Conservation (phyloP, 2,113 vertebrate species). For the Brachypteracias leptosomus region DNA sequence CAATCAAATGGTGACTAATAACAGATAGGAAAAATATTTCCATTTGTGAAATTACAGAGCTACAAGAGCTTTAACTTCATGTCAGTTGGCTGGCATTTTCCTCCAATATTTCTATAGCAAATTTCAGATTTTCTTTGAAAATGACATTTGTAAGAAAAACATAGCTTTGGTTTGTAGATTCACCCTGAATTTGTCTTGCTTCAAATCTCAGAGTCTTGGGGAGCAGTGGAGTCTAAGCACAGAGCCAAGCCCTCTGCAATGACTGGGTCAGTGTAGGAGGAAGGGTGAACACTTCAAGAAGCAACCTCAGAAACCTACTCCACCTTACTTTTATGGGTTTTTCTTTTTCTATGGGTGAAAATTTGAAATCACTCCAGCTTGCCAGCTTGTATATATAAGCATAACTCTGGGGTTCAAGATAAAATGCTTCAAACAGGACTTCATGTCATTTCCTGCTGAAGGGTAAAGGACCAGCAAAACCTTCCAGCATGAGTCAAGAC, state of each 20-base stretch:
- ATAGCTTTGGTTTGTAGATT: not conserved
- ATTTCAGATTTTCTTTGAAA: not conserved
- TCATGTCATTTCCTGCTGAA: conserved; percentile 18
- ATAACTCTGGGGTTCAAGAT: not conserved
- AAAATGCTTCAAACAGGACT: not conserved
- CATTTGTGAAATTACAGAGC: not conserved
- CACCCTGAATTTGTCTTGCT: not conserved
- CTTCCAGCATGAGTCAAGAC: conserved; percentile 46
- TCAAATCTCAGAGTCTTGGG: not conserved
- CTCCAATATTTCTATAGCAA: not conserved
- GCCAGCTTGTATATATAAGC: not conserved
- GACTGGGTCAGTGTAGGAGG: not conserved
- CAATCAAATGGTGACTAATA: not conserved
- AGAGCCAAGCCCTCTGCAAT: not conserved
- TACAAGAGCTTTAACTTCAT: not conserved
- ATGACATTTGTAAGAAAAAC: not conserved
- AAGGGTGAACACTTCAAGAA: not conserved
- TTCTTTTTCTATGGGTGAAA: not conserved
- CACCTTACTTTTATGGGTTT: not conserved
- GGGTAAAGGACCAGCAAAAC: conserved; percentile 41
- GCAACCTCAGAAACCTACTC: not conserved
- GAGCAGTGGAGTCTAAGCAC: not conserved
- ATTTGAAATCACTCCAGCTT: not conserved
- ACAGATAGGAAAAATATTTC: not conserved
- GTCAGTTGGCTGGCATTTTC: not conserved